These are phyloP conservation scores for Nebria salina DNA, from an alignment of 2,888 invertebrate species.

Conservation along the genomic window DNA sequence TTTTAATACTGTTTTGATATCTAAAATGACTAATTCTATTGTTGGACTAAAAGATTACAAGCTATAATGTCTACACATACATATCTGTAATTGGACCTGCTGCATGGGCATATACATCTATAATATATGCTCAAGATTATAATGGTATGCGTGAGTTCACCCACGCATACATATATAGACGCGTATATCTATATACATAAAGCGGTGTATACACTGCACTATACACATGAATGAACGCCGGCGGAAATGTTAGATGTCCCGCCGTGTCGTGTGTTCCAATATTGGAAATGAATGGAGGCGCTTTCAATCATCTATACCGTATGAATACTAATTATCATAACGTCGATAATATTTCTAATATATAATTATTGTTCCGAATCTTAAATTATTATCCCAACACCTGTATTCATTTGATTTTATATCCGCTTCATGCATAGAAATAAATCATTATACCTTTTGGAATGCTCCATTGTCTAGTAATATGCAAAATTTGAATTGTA, in stretches of 20 bases:
- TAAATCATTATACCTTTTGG: neutral
- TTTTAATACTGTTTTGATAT: neutral
- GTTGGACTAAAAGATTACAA: neutral
- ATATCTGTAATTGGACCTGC: slow-evolving; percentile 10
- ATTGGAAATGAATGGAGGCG: slow-evolving; percentile 22
- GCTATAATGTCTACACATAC: neutral
- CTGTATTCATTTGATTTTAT: neutral
- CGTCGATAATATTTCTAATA: neutral
- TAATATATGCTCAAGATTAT: neutral
- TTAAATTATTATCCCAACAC: too few species aligned
- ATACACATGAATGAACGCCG: neutral
- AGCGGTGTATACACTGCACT: too few species aligned
- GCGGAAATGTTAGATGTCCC: neutral
- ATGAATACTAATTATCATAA: slow-evolving; percentile 26
- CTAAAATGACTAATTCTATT: neutral
- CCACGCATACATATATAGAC: slow-evolving; percentile 2
- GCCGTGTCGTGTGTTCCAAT: slow-evolving; percentile 23
- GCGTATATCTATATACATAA: neutral
- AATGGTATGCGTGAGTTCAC: slow-evolving; percentile 17
- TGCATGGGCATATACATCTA: slow-evolving; percentile 15
- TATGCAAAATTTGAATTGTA: too few species aligned
- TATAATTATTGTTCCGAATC: neutral
- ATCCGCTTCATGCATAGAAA: neutral
- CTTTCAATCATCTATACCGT: neutral
- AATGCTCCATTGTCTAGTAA: neutral